Evolutionary conservation across 1,140 invertebrate species (phyloP).

Genomic region (Octopus bimaculoides): DNA sequence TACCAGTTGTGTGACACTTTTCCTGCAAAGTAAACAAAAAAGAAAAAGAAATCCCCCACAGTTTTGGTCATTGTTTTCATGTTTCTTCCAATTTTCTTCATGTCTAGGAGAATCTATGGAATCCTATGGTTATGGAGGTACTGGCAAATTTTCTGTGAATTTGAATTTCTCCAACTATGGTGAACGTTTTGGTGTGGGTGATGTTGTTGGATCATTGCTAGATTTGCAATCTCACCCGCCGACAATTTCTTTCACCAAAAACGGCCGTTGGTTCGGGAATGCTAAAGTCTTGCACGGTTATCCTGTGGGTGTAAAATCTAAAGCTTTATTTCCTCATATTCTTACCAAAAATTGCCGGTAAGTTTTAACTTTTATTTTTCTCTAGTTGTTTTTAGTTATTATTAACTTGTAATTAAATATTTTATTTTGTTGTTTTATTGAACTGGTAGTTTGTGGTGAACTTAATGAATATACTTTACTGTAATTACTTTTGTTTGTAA

Average conservation of each 20-base stretch:
- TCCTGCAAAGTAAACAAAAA: too few relatives aligned
- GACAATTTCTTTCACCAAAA: constrained; percentile 77
- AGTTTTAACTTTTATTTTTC: background rate
- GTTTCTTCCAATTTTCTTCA: constrained; percentile 2
- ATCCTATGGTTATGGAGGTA: constrained; percentile 84
- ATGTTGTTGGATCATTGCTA: constrained; percentile 78
- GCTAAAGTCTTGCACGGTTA: constrained; percentile 59
- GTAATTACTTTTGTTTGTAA: too few relatives aligned
- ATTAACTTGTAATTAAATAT: constrained; percentile 7
- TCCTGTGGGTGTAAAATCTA: constrained; percentile 57
- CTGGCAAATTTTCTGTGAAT: constrained; percentile 75
- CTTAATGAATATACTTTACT: too few relatives aligned
- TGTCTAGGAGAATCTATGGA: constrained; percentile 67
- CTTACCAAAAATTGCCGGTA: constrained; percentile 78
- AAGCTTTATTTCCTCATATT: constrained; percentile 82
- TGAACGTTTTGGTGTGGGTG: constrained; percentile 68
- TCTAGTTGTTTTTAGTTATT: too few relatives aligned
- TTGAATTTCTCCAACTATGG: constrained; percentile 79
- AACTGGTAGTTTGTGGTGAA: too few relatives aligned
- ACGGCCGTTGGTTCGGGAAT: constrained; percentile 74
- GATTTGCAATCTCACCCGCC: constrained; percentile 61
- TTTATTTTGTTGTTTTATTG: background rate
- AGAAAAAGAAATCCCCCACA: too few relatives aligned
- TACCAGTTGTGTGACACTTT: too few relatives aligned
- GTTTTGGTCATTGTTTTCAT: too few relatives aligned